These are phyloP conservation scores for Leguminivora glycinivorella DNA, from an alignment of 1,140 invertebrate genomes.

Conservation along the genomic window DNA sequence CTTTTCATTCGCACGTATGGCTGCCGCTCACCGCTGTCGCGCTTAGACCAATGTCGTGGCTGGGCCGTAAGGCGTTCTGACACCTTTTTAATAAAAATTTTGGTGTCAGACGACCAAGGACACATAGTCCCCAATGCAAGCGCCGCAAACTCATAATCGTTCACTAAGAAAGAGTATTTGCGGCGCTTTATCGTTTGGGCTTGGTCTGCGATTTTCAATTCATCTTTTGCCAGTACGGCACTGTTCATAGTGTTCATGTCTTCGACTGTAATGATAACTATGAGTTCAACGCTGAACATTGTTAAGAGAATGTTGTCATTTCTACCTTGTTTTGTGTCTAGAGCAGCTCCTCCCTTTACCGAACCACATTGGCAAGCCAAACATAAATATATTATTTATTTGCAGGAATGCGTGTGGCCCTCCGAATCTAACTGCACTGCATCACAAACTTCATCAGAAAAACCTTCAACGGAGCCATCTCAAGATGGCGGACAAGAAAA, in stretches of 20 bases:
- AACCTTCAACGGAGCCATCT: neutral
- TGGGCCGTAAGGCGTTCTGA: too few relatives aligned
- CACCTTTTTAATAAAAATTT: too few relatives aligned
- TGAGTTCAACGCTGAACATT: neutral
- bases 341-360: neutral
- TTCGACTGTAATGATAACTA: neutral
- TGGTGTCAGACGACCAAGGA: too few relatives aligned
- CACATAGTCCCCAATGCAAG: too few relatives aligned
- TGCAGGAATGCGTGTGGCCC: conserved; percentile 12
- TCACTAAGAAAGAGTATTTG: too few relatives aligned
- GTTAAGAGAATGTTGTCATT: neutral
- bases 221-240: neutral
- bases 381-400: neutral
- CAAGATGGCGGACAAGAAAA: neutral
- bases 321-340: neutral
- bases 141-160: too few relatives aligned
- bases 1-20: too few relatives aligned
- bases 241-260: neutral
- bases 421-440: neutral
- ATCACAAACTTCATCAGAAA: neutral
- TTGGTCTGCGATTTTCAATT: too few relatives aligned
- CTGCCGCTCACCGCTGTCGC: too few relatives aligned
- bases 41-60: too few relatives aligned
- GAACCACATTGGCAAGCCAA: too few relatives aligned
- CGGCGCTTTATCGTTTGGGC: too few relatives aligned